Evolutionary conservation across 2,888 invertebrate genomes (phyloP), one percentile per base, ranked within the genome.

Genomic region (Meganola albula): DNA sequence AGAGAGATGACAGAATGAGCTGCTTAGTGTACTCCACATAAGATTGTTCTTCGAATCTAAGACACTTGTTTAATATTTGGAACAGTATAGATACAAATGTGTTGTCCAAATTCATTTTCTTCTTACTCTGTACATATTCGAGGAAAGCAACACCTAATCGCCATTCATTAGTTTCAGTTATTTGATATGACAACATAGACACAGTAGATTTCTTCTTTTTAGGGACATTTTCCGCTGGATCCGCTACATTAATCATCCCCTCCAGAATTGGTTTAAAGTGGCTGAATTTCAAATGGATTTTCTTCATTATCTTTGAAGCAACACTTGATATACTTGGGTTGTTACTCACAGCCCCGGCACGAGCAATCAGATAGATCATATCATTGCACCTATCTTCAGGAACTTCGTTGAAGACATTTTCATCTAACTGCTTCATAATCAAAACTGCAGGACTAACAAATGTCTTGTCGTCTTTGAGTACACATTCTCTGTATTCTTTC

Each of bases 11-110:
- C 0, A 98, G 77, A 10, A 95, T 85, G 9, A 98, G 77, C 63
- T 98, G 97, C 67, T 96, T 96, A 0, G 93, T 90, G 63, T 98
- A 98, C 66, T 98, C 97, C 0, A 94, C 90, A 10, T 91, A 88
- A 1, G 90, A 89, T 57, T 95, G 94, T 46, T 94, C 93, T 57
- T 96, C 95, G 52, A 94, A 91, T 41, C 91, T 88, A 22, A 96
- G 74, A 48, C 95, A 95, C 74, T 90, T 90, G 58, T 92, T 91
- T 8, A 97, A 70, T 26, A 97, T 74, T 36, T 92, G 91, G 63
- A 97, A 97, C 1, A 97, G 73, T 2, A 90, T 63, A 0, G 92
- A 90, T n/a, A 96, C 86, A 24, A 97, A 80, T 0, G 87, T 50
- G 31, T 90, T 88, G 8, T 90, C 86, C 26, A 92, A 88, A 1